phyloP scores from a whole-genome alignment of 1,140 invertebrate genomes.

The Eurytemora carolleeae region DNA sequence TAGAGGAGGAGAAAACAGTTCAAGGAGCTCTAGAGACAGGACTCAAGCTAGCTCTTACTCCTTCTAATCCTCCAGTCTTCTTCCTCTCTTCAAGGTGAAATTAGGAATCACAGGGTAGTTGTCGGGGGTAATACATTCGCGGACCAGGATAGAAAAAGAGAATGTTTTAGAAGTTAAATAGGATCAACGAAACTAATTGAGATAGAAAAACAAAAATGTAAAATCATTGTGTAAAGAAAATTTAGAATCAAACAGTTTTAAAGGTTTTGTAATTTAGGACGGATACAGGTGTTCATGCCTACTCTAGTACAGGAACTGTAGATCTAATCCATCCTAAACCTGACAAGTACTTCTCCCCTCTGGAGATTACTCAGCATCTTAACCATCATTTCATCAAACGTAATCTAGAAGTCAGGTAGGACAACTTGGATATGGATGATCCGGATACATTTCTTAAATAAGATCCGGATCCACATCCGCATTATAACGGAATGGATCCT shows the following conservation, averaged over 20 bases:
- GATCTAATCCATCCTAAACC: not conserved
- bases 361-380: not conserved
- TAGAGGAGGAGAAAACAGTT: not conserved
- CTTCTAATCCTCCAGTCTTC: not conserved
- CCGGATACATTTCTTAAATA: too few species aligned
- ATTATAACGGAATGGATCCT: too few species aligned
- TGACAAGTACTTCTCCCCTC: not conserved
- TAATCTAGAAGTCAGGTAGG: not conserved
- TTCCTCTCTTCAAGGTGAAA: not conserved
- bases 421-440: too few species aligned
- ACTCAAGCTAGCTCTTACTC: not conserved
- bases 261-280: not conserved
- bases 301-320: not conserved
- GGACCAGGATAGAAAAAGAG: too few species aligned
- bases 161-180: too few species aligned
- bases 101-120: too few species aligned
- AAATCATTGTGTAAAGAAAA: too few species aligned
- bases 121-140: too few species aligned
- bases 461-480: too few species aligned
- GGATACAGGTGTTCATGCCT: not conserved
- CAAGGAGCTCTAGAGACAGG: not conserved
- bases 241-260: too few species aligned
- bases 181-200: too few species aligned
- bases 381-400: not conserved
- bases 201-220: too few species aligned